Base-by-base conservation (phyloP, 2,888 invertebrate genomes). In the Trissolcus brochymenae region DNA sequence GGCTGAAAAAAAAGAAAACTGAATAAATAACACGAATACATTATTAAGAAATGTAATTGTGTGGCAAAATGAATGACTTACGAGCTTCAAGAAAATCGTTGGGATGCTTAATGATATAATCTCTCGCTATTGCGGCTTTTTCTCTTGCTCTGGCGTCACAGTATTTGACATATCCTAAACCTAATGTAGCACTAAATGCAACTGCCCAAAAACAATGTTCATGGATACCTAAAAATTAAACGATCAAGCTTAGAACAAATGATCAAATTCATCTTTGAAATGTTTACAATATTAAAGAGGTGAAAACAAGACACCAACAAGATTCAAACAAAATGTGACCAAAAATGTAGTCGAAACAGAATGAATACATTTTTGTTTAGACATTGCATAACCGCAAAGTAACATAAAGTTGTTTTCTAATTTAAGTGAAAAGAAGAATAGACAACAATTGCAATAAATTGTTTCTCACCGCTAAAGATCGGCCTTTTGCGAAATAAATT, bases 1-100 rank as follows among this genome's bases (percentile, higher is more conserved):
- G 6, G 79, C 85, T 86, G 81, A 61, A 82, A 85, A 82, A 40
- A 35, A 56, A n/a, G 14, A 25, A 0, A n/a, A 46, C 4, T 46
- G 14, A 16, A 14, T 16, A 14, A 46, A 6, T 46, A 16, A 17
- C 11, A 19, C 1, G 2, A 51, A 9, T 9, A 19, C 17, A 7
- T 16, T 16, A 49, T 49, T 49, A 16, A 16, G 3, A 49, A n/a
- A 11, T 51, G 1, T 9, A 19, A 17, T 21, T 51, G 1, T 51
- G 21, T 11, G 16, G 1, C 11, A 25, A 13, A 54, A 13, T n/a
- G 25, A 4, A 17, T 40, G 50, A 78, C 53, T 68, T 82, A 88
- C 88, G 80, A 80, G 87, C 87, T 25, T 77, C 67, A 13, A 85
- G 85, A 79, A 88, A 89, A 70, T 84, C 83, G 59, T 88, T 86